Percentiles rank a stretch among this genome's conserved stretches.
Evolutionary conservation across 2,113 vertebrate species (phyloP).

Genomic region (Trogon melanurus): DNA sequence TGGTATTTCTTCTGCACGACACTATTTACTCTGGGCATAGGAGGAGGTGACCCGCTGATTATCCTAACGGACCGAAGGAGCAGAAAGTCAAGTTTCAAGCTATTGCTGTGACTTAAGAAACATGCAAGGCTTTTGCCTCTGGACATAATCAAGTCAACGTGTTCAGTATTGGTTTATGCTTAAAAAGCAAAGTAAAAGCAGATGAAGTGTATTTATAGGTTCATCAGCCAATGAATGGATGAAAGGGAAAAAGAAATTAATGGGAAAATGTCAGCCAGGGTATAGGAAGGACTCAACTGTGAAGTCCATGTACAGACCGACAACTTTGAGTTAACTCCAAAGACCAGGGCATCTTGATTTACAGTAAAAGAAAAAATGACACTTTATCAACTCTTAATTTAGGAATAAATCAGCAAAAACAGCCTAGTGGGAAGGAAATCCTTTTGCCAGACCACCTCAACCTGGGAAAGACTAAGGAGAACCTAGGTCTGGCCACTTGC

Average conservation of each 20-base stretch:
- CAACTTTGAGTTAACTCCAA: constrained; percentile 73
- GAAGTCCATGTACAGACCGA: constrained; percentile 75
- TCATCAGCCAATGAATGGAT: constrained; percentile 80
- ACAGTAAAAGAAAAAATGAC: constrained; percentile 41
- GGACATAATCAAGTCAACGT: constrained; percentile 79
- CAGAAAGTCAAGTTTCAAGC: constrained; percentile 73
- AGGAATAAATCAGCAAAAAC: constrained; percentile 54
- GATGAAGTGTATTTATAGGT: constrained; percentile 81
- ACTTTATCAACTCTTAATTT: constrained; percentile 57
- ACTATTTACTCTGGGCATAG: constrained; percentile 44
- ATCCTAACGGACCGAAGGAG: constrained; percentile 56
- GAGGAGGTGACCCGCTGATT: constrained; percentile 41
- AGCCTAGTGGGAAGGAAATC: constrained; percentile 30
- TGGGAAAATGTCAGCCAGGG: constrained; percentile 76
- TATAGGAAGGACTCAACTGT: constrained; percentile 64
- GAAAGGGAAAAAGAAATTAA: constrained; percentile 79
- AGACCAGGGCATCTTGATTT: constrained; percentile 67
- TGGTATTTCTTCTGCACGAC: constrained; percentile 46
- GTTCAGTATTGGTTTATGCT: constrained; percentile 78
- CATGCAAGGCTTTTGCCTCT: constrained; percentile 69
- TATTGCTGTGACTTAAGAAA: constrained; percentile 72
- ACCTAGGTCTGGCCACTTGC: constrained; percentile 29
- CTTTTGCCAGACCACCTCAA: constrained; percentile 1
- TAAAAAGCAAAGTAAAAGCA: constrained; percentile 84
- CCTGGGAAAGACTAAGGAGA: constrained; percentile 32